A percentile compares a stretch with the other conserved stretches of the same genome.
Conservation (phyloP, 2,888 invertebrate genomes). For the Octonoba sinensis region DNA sequence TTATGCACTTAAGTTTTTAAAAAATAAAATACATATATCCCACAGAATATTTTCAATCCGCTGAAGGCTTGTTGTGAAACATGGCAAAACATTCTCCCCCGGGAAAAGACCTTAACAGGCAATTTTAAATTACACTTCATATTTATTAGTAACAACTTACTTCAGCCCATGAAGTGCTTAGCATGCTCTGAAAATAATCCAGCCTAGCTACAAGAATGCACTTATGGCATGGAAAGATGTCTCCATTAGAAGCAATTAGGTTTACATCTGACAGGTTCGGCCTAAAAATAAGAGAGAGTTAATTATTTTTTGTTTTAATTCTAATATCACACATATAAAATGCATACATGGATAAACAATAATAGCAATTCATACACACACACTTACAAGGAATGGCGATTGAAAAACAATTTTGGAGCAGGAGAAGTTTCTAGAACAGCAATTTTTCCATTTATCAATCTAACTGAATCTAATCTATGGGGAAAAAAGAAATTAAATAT, state of each 20-base stretch:
- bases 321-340: background rate
- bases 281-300: conserved; percentile 31
- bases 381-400: conserved; percentile 72
- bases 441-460: conserved; percentile 61
- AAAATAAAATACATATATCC: too few relatives aligned
- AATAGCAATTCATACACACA: background rate
- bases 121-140: too few relatives aligned
- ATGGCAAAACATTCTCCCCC: too few relatives aligned
- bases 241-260: conserved; percentile 74
- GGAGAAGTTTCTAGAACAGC: conserved; percentile 66
- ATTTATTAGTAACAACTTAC: background rate
- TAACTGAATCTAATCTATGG: conserved; percentile 68
- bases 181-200: conserved; percentile 90
- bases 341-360: background rate
- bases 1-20: too few relatives aligned
- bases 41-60: too few relatives aligned
- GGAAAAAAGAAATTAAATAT: conserved; percentile 33
- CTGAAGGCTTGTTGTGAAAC: too few relatives aligned
- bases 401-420: conserved; percentile 72
- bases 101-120: too few relatives aligned
- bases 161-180: conserved; percentile 80
- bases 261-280: conserved; percentile 77
- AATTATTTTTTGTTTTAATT: background rate
- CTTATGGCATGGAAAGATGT: conserved; percentile 79
- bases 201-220: conserved; percentile 84